Base-by-base conservation (phyloP, 2,888 invertebrate species). In the Tortrix viridana region DNA sequence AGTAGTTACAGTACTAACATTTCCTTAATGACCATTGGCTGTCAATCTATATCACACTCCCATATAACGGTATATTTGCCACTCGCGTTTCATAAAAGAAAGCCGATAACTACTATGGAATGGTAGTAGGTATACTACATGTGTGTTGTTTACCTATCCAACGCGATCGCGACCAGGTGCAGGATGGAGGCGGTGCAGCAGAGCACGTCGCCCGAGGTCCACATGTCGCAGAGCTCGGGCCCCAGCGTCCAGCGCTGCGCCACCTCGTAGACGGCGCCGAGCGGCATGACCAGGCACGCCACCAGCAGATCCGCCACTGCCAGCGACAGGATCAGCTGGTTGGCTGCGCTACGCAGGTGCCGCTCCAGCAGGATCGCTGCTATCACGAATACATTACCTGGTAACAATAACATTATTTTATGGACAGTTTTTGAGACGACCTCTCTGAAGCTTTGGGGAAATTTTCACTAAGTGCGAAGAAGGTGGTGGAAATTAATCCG, bases 361-460 rank as follows among this genome's bases (percentile, higher is more conserved):
- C 96, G 93, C 84, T 98, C 98, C 74, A 97, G 90, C 66, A 97
- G 89, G 74, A 98, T 97, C 67, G 98, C 98, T 32, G 97, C 96
- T 88, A 98, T 98, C 77, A 98, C 98, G 89, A 98, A 97, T 61
- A 98, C 96, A 88, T 98, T 98, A 70, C 98, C 98, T 96, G 93
- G 37, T 37, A 59, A 53, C 22, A 37, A 37, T n/a, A 20, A 47
- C 60, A 67, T 37, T 56, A 18, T 19, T 16, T n/a, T 41, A n/a
- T 5, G n/a, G 38, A 5, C 9, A 9, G 12, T 32, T 32, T 32
- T 12, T 32, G 32, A 9, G 32, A 2, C n/a, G n/a, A n/a, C n/a
- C n/a, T n/a, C n/a, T n/a, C n/a, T n/a, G n/a, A n/a, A n/a, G n/a
- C n/a, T n/a, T n/a, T n/a, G n/a, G n/a, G n/a, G n/a, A n/a, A n/a